Evolutionary conservation across 1,140 invertebrate genomes (phyloP).

Genomic region (Macrobrachium nipponense): DNA sequence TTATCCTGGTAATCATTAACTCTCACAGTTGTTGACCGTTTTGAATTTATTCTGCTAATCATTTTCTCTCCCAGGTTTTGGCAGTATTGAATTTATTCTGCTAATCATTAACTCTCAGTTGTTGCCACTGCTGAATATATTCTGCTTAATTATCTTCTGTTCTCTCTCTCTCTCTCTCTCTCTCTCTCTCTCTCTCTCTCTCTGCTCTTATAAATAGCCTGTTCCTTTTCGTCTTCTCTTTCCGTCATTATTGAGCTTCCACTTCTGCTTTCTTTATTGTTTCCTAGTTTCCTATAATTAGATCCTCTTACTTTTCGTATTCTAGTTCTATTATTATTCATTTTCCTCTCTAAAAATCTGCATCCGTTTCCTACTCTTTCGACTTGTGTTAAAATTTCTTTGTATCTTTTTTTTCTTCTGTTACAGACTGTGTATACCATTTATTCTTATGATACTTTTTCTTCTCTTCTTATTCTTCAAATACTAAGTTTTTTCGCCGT

Average conservation of each 20-base stretch:
- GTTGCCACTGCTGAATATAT: background rate
- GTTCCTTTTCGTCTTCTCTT: background rate
- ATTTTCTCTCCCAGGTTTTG: no score
- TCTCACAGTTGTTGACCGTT: no score
- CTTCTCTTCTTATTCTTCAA: no score
- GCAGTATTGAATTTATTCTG: no score
- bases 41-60: no score
- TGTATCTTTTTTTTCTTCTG: background rate
- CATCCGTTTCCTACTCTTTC: background rate
- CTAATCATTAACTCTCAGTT: no score
- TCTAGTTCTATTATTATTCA: background rate
- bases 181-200: background rate
- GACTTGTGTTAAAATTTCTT: background rate
- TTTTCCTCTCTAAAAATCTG: background rate
- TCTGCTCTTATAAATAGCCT: background rate
- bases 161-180: background rate
- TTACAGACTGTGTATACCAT: no score
- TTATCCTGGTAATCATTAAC: no score
- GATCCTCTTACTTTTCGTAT: no score
- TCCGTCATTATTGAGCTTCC: background rate
- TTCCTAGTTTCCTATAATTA: background rate
- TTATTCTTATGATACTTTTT: no score
- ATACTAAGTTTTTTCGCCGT: background rate
- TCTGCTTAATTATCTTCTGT: background rate
- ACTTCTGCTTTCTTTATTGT: background rate